A percentile compares a stretch with the other conserved stretches of the same genome.
These are phyloP conservation scores for Drosophila suzukii DNA, from an alignment of 1,140 invertebrate species.

Conservation along the genomic window DNA sequence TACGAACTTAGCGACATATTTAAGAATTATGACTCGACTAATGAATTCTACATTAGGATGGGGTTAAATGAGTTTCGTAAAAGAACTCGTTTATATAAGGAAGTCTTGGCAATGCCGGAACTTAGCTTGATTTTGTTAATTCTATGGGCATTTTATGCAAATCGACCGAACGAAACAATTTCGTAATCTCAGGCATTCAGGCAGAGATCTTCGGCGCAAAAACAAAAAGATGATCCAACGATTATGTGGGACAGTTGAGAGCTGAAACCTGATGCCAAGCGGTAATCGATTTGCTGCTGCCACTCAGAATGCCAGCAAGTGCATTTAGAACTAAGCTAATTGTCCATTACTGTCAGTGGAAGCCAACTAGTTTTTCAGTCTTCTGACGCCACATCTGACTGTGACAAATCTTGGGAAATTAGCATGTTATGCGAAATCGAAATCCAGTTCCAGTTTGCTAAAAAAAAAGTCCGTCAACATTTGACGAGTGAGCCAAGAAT, in stretches of 20 bases:
- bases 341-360: slow-evolving; percentile 58
- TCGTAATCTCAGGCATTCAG: slow-evolving; percentile 25
- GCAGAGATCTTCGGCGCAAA: slow-evolving; percentile 3
- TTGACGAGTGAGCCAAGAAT: slow-evolving; percentile 47
- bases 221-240: slow-evolving; percentile 12
- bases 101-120: slow-evolving; percentile 62
- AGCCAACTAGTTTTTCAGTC: slow-evolving; percentile 53
- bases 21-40: slow-evolving; percentile 55
- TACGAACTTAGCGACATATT: slow-evolving; percentile 29
- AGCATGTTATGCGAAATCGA: slow-evolving; percentile 27
- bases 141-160: slow-evolving; percentile 60
- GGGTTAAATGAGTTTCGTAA: slow-evolving; percentile 30
- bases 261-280: slow-evolving; percentile 1
- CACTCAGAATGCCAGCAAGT: slow-evolving; percentile 41
- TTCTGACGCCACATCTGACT: neutral
- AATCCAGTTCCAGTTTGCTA: slow-evolving; percentile 36
- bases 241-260: slow-evolving; percentile 29
- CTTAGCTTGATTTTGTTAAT: slow-evolving; percentile 47
- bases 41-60: slow-evolving; percentile 58
- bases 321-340: slow-evolving; percentile 66
- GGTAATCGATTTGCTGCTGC: slow-evolving; percentile 37
- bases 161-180: slow-evolving; percentile 36
- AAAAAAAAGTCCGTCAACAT: slow-evolving; percentile 6
- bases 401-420: slow-evolving; percentile 48
- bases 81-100: slow-evolving; percentile 70